A percentile compares a stretch with the other conserved stretches of the same genome.
Conservation (phyloP, 2,888 invertebrate species). For the Nipponacmea schrenckii region DNA sequence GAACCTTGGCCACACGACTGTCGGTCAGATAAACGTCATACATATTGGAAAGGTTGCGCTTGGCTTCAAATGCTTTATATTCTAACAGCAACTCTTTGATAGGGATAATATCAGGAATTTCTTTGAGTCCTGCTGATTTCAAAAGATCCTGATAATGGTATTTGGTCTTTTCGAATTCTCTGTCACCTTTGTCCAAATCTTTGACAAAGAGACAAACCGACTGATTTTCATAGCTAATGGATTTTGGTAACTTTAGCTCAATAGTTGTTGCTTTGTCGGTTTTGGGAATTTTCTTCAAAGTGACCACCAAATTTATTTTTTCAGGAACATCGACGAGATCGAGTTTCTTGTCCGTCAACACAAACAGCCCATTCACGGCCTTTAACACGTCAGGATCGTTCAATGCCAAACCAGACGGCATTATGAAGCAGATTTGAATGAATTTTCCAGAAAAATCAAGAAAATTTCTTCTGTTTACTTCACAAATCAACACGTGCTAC, state of each 20-base stretch:
- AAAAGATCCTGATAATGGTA: slow-evolving; percentile 80
- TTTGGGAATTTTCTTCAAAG: slow-evolving; percentile 51
- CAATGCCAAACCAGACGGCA: not conserved
- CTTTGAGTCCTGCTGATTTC: slow-evolving; percentile 73
- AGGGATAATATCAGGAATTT: slow-evolving; percentile 75
- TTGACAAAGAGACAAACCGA: slow-evolving; percentile 83
- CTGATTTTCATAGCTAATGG: slow-evolving; percentile 74
- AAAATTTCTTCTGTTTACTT: not conserved
- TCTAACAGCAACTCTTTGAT: slow-evolving; percentile 83
- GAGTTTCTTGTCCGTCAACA: slow-evolving; percentile 28
- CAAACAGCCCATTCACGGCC: slow-evolving; percentile 36
- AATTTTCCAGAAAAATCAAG: not conserved
- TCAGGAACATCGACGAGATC: slow-evolving; percentile 42
- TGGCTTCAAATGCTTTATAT: slow-evolving; percentile 82
- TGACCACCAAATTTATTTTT: slow-evolving; percentile 49
- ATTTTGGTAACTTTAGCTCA: slow-evolving; percentile 45
- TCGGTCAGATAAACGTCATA: slow-evolving; percentile 87
- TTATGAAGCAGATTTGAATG: not conserved
- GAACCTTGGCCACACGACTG: slow-evolving; percentile 77
- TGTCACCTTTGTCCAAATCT: slow-evolving; percentile 79
- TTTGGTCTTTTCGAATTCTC: slow-evolving; percentile 80
- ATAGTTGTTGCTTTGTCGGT: slow-evolving; percentile 28
- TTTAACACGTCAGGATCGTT: slow-evolving; percentile 26
- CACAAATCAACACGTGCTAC: not conserved
- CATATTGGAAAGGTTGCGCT: slow-evolving; percentile 78